Conservation (phyloP, 2,113 vertebrate species). For the Neogobius melanostomus region DNA sequence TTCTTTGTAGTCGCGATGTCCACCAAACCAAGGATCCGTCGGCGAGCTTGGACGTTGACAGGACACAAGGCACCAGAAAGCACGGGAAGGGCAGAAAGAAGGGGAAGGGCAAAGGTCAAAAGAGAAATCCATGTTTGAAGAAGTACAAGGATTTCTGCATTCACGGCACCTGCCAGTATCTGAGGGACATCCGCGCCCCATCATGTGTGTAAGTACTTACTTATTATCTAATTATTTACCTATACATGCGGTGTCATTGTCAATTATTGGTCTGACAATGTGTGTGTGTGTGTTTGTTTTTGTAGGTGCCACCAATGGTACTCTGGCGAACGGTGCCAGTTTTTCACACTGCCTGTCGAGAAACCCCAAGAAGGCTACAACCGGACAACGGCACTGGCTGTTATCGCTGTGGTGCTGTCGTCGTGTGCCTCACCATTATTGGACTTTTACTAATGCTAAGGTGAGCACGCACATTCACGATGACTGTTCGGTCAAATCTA, state of each 20-base stretch:
- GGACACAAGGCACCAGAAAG: conserved; percentile 50
- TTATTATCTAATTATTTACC: background rate
- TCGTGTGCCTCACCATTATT: conserved; percentile 91
- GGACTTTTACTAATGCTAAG: conserved; percentile 89
- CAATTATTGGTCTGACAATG: background rate
- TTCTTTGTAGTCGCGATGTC: conserved; percentile 83
- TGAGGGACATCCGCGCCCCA: conserved; percentile 78
- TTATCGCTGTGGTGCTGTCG: conserved; percentile 90
- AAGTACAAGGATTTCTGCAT: conserved; percentile 96
- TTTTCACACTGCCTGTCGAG: conserved; percentile 81
- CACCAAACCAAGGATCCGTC: conserved; percentile 82
- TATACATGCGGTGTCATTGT: too few relatives aligned
- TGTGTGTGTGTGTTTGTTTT: background rate
- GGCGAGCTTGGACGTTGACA: conserved; percentile 47
- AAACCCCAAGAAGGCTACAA: conserved; percentile 80
- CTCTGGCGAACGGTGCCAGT: conserved; percentile 88
- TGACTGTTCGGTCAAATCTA: background rate
- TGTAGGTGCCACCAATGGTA: conserved; percentile 83
- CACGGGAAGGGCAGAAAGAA: conserved; percentile 78
- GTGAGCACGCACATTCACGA: conserved; percentile 57
- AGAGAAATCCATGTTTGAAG: conserved; percentile 89
- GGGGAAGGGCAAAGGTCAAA: conserved; percentile 88
- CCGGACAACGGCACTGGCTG: conserved; percentile 88
- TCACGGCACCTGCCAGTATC: conserved; percentile 90
- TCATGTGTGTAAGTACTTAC: conserved; percentile 88